Base-by-base conservation (phyloP, 2,888 invertebrate genomes). In the Euplexia lucipara region DNA sequence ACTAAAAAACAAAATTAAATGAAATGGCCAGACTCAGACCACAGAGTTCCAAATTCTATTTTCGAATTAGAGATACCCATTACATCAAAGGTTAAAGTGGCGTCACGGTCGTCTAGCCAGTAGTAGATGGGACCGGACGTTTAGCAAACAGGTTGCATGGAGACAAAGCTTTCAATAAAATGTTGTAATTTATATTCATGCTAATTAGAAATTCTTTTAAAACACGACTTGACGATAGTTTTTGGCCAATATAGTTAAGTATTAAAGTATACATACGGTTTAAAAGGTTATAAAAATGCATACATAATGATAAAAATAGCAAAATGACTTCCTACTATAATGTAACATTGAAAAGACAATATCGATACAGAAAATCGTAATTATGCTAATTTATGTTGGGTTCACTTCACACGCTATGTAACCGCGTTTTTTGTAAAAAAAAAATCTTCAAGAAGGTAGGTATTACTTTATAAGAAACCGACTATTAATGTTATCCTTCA, bases 41-140 rank as follows among this genome's bases (percentile, higher is more conserved):
- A n/a, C 2, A 0, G 4, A 39, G 22, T 32, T 35, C 12, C 22
- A n/a, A 20, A 60, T 7, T 37, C 10, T 26, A 30, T 60, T 49
- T 49, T 35, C 39, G 14, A 39, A 56, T 53, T 49, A n/a, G 16
- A 41, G 26, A 9, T 48, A 32, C 1, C 16, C 49, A 42, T 62
- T 62, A 62, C 45, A 73, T 39, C 35, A 60, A 74, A 78, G 66
- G 66, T 67, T 70, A 71, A 37, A 60, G 62, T 68, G 16, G 22
- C 41, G 39, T 77, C 65, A 78, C 37, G 69, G 65, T 59, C 69
- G 56, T 41, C 60, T 52, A 69, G 57, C 22, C 35, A 18, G 18
- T 20, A 48, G n/a, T 54, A 45, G 16, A 9, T 45, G 22, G 42
- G 47, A 70, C 51, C 10, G 39, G 20, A 42, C 30, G 16, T 16